Conservation (phyloP, 1,140 invertebrate genomes). For the Cydia strobilella region DNA sequence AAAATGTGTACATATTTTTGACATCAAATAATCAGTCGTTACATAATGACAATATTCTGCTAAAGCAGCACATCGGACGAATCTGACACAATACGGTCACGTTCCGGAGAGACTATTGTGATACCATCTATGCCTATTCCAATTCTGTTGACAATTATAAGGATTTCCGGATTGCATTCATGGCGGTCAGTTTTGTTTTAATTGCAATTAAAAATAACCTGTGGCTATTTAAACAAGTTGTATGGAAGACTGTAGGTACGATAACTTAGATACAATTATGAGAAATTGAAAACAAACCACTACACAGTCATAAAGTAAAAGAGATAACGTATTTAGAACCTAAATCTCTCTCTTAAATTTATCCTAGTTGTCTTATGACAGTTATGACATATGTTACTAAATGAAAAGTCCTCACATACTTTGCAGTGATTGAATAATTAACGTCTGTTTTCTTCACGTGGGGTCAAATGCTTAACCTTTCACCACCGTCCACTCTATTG, state of each 20-base stretch:
- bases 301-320: no score
- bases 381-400: neutral
- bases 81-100: slow-evolving; percentile 21
- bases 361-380: no score
- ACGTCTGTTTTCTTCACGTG: slow-evolving; percentile 25
- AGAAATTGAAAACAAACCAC: no score
- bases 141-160: neutral
- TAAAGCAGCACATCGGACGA: neutral
- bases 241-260: no score
- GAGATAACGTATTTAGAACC: no score
- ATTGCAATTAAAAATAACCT: neutral
- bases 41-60: neutral
- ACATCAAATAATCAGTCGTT: neutral
- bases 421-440: slow-evolving; percentile 16
- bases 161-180: slow-evolving; percentile 18
- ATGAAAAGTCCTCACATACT: neutral
- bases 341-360: no score
- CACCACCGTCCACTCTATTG: neutral
- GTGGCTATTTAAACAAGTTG: neutral
- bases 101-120: slow-evolving; percentile 1
- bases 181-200: neutral
- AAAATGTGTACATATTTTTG: neutral
- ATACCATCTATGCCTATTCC: neutral
- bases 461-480: neutral
- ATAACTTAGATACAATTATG: no score